phyloP scores from a whole-genome alignment of 2,797 vertebrate genomes.

The Merluccius polli region DNA sequence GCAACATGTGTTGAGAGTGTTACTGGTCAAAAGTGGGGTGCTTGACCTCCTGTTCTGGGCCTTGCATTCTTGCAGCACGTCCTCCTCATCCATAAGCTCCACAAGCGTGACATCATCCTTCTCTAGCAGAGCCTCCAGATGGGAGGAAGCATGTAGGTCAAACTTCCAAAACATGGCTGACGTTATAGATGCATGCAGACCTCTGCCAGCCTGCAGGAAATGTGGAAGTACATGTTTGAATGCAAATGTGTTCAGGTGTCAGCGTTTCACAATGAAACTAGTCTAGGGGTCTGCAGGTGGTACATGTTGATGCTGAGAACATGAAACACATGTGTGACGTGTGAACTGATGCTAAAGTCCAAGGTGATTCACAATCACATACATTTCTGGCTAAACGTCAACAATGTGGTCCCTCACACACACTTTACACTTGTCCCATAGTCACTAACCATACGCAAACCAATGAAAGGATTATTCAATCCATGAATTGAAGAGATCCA shows the following conservation, averaged over 20 bases:
- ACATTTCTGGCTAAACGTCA: background rate
- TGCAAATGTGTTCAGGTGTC: background rate
- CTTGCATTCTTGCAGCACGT: constrained; percentile 96
- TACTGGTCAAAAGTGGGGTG: background rate
- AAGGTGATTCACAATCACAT: background rate
- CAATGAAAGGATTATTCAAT: background rate
- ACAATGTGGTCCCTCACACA: background rate
- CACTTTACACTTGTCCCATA: background rate
- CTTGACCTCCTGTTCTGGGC: constrained; percentile 87
- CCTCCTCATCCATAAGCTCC: constrained; percentile 95
- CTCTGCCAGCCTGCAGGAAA: constrained; percentile 48
- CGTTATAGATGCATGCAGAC: constrained; percentile 45
- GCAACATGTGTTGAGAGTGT: background rate
- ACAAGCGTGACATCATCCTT: constrained; percentile 88
- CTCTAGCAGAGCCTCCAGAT: constrained; percentile 93
- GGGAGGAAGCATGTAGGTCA: constrained; percentile 91
- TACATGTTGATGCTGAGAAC: too few species aligned
- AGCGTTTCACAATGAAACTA: background rate
- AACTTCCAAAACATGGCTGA: constrained; percentile 98
- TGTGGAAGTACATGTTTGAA: background rate
- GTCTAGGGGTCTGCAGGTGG: background rate
- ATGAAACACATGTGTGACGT: background rate
- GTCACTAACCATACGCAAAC: background rate
- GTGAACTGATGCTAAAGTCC: background rate
- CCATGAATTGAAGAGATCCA: background rate